Percentiles rank a stretch among this genome's conserved stretches.
These are phyloP conservation scores for Microhierax caerulescens DNA, from an alignment of 2,797 vertebrate genomes.

Conservation along the genomic window DNA sequence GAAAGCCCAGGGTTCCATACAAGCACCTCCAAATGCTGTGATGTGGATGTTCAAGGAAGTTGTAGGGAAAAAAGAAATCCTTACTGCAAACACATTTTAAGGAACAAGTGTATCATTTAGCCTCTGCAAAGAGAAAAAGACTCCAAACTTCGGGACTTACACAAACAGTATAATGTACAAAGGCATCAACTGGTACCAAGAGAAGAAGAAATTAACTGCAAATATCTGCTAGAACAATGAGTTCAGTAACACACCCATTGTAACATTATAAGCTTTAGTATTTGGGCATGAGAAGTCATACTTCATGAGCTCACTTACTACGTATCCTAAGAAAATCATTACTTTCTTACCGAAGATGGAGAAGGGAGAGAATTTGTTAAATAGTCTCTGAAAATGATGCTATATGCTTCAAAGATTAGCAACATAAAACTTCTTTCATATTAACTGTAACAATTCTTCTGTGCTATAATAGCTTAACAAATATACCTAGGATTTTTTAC, in stretches of 20 bases:
- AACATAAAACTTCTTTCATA: constrained; percentile 27
- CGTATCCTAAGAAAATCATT: background rate
- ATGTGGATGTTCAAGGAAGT: background rate
- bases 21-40: background rate
- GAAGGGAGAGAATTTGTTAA: constrained; percentile 13
- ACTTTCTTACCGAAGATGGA: background rate
- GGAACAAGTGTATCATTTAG: background rate
- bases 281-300: background rate
- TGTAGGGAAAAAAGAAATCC: background rate
- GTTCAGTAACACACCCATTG: background rate
- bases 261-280: background rate
- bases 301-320: background rate
- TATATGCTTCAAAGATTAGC: constrained; percentile 35
- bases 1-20: background rate
- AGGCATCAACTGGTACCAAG: background rate
- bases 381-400: constrained; percentile 1
- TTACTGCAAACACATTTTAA: background rate
- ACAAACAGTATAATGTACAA: background rate
- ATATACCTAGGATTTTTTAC: constrained; percentile 25
- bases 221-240: background rate
- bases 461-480: constrained; percentile 35
- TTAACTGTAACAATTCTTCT: constrained; percentile 28
- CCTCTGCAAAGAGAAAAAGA: background rate
- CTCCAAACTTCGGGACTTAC: background rate
- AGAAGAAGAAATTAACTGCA: background rate